Percentiles rank a stretch among this genome's conserved stretches.
Conservation (phyloP, 2,797 vertebrate species). For the Arrhamphus sclerolepis region DNA sequence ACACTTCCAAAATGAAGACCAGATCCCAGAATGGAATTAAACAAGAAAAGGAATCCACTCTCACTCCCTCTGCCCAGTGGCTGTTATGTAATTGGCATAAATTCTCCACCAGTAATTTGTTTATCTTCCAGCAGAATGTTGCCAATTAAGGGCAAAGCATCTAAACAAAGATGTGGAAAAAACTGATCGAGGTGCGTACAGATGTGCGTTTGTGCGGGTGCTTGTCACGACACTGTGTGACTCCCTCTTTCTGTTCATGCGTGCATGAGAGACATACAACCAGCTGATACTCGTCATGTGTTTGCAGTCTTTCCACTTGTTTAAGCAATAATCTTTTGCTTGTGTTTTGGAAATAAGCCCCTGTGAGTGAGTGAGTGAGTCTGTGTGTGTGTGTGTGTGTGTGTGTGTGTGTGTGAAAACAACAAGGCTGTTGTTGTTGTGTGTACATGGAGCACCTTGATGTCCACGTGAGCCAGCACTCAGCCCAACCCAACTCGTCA, state of each 20-base stretch:
- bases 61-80: not conserved
- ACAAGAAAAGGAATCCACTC: not conserved
- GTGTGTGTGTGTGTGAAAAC: not conserved
- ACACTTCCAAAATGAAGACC: not conserved
- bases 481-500: conserved; percentile 48
- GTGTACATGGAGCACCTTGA: conserved; percentile 52
- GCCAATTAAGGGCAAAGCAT: not conserved
- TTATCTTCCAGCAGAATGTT: not conserved
- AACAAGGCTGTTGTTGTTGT: not conserved
- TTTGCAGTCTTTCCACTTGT: not conserved
- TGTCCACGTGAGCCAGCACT: conserved; percentile 62
- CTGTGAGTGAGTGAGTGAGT: not conserved
- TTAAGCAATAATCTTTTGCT: not conserved
- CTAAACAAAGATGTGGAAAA: too few relatives aligned
- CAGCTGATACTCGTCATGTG: not conserved
- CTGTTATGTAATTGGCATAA: not conserved
- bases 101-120: not conserved
- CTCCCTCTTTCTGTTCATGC: not conserved
- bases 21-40: not conserved
- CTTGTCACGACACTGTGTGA: not conserved
- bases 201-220: not conserved
- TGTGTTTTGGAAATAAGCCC: not conserved
- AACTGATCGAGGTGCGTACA: too few relatives aligned
- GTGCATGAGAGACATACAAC: not conserved
- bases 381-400: conserved; percentile 11